Evolutionary conservation across 2,888 invertebrate species (phyloP), one percentile per base, ranked within the genome.

Genomic region (Aphrophora alni): DNA sequence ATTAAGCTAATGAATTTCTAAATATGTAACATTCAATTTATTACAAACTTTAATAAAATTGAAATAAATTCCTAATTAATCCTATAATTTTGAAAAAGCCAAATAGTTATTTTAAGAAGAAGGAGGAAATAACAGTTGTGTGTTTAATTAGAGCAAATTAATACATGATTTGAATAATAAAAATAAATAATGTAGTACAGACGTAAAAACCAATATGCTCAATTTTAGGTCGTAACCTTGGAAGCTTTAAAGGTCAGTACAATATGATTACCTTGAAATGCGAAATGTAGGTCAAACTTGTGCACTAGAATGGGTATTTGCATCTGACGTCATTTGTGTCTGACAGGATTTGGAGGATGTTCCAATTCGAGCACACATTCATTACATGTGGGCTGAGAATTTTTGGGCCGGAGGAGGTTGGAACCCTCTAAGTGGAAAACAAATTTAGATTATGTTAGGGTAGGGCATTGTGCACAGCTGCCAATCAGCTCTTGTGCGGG

Each of bases 361-460:
- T 59, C 59, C 59, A 7, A 59, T 12, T 12, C 21, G 21, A 59
- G 21, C 44, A 14, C 59, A 59, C 59, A 59, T 21, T 59, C 59
- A 59, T 59, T 59, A 72, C 78, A 78, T 72, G 78, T 78, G 78
- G 77, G 78, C 21, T 7, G 44, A 77, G 72, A 74, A 68, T 79
- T 74, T 79, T 79, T 79, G 78, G 78, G 78, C 78, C 38, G 71
- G 77, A 71, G 77, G 78, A 81, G 81, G 81, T 75, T 75, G 78
- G 81, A 72, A 74, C 81, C 81, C 76, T 80, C 68, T 44, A n/a
- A 72, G 27, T 72, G 71, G 78, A 81, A 78, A 78, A 77, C 81
- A 81, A 81, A 81, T 81, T 81, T 81, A 78, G 81, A 81, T 78
- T 81, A 81, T 70, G 74, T 78, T 81, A 78, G 81, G 82, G 82